Evolutionary conservation across 1,140 invertebrate species (phyloP).

Genomic region (Chrysopa pallens): DNA sequence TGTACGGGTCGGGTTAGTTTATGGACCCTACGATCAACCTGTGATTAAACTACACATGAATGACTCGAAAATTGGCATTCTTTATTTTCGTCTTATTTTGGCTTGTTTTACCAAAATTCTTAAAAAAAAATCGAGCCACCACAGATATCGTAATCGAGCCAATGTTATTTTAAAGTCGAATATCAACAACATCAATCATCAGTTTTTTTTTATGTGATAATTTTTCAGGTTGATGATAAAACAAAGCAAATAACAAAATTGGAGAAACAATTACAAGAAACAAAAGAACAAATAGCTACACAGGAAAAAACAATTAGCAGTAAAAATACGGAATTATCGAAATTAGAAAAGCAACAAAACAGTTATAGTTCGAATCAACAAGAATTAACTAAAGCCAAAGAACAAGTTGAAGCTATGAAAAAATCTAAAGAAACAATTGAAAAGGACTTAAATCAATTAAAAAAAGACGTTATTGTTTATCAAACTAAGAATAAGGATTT

Average conservation of each 20-base stretch:
- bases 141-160: too few relatives aligned
- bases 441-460: constrained; percentile 30
- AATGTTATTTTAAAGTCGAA: too few relatives aligned
- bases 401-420: constrained; percentile 40
- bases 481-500: constrained; percentile 34
- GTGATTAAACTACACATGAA: too few relatives aligned
- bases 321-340: constrained; percentile 35
- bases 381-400: constrained; percentile 28
- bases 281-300: constrained; percentile 38
- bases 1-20: too few relatives aligned
- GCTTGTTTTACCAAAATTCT: too few relatives aligned
- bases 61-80: too few relatives aligned
- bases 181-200: too few relatives aligned
- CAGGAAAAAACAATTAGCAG: constrained; percentile 30
- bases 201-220: too few relatives aligned
- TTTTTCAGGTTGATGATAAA: constrained; percentile 28
- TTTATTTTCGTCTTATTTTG: too few relatives aligned
- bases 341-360: constrained; percentile 28
- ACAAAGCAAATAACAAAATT: constrained; percentile 32
- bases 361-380: constrained; percentile 13
- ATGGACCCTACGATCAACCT: too few relatives aligned
- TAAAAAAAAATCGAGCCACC: too few relatives aligned
- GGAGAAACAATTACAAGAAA: constrained; percentile 36
- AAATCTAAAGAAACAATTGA: constrained; percentile 31
- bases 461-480: constrained; percentile 31